phyloP scores from a whole-genome alignment of 2,888 invertebrate genomes.

The Protonemura montana region DNA sequence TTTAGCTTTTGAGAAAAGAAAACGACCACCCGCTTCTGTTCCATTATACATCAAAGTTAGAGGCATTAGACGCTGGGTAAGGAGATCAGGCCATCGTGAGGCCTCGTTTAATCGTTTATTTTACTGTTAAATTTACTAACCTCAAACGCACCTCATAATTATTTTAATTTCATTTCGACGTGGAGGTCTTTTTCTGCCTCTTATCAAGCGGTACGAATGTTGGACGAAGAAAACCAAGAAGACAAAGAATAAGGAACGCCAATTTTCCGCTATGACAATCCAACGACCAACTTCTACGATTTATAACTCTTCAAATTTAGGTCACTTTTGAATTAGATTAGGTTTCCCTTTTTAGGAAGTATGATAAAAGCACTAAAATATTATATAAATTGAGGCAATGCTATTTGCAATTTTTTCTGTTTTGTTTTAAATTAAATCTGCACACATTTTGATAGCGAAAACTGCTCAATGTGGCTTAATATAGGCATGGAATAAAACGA shows the following conservation, averaged over 20 bases:
- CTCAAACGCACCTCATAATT: background rate
- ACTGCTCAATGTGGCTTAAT: background rate
- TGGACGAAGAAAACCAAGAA: background rate
- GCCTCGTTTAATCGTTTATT: background rate
- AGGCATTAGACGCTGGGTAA: background rate
- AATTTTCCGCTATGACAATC: background rate
- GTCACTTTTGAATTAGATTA: no score
- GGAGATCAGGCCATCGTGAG: background rate
- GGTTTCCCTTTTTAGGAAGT: no score
- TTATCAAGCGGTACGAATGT: background rate
- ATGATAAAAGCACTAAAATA: no score
- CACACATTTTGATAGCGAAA: background rate
- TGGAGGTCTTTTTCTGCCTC: background rate
- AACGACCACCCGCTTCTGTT: background rate
- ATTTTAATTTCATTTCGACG: background rate
- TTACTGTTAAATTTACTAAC: background rate
- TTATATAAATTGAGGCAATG: no score
- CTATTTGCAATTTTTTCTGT: no score
- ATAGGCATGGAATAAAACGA: background rate
- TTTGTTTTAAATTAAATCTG: background rate
- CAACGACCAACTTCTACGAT: no score
- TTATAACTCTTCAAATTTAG: no score
- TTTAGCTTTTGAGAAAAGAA: background rate
- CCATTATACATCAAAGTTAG: slow-evolving; percentile 2
- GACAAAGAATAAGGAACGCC: background rate